Evolutionary conservation across 2,888 invertebrate species (phyloP), one percentile per base, ranked within the genome.

Genomic region (Carabus problematicus): DNA sequence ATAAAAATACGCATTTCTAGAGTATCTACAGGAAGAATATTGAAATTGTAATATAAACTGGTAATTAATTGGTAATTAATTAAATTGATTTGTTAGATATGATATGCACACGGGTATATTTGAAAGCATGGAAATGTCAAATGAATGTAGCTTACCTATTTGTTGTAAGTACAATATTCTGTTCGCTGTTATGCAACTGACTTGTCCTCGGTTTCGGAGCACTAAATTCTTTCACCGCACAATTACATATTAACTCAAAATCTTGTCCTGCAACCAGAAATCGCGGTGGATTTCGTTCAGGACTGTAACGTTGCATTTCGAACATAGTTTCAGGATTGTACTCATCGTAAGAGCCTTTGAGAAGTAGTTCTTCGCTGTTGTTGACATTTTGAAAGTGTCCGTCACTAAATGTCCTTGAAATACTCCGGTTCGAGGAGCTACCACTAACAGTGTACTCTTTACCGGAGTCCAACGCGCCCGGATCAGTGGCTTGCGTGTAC

Each of bases 181-280:
- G 78, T 52, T 78, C 79, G 70, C 76, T 79, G 59, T 74, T 75
- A 70, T 74, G 76, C 60, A 75, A 71, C 52, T 74, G 72, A 71
- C 74, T 75, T 71, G 74, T 74, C 8, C 69, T 62, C 3, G 66
- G 39, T 59, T 60, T 61, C 4, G 69, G 61, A 9, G 45, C 47
- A 43, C 45, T 18, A 55, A 76, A 70, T 61, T 78, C 72, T 62
- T 76, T 76, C 59, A 72, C 71, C 18, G 76, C 76, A 73, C 80
- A 81, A 71, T 80, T 80, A 72, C 81, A 80, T 72, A 80, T 74
- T 70, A 78, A 71, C 67, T 81, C 80, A 59, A 79, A 76, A 69
- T 79, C 79, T 66, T 77, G 75, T 61, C 72, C 56, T 8, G 73
- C 72, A 8, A 71, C 72, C 29, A 72, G 73, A 43, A 74, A 73